phyloP scores from a whole-genome alignment of 2,797 vertebrate species.

The Crax fasciolata region DNA sequence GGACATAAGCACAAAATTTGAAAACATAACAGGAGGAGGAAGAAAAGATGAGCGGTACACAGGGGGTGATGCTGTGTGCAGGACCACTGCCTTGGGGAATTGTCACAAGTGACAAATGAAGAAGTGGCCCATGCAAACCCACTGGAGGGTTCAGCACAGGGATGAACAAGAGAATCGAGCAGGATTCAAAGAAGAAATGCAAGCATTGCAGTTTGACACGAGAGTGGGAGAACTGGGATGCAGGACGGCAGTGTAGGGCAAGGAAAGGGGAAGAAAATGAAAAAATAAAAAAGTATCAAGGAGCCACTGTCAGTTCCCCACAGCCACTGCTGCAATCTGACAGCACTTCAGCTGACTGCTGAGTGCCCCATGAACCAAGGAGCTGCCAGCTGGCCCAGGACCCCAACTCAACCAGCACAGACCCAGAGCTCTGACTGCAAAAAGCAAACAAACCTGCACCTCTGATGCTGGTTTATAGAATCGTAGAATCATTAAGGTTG shows the following conservation, averaged over 20 bases:
- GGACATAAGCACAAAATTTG: not conserved
- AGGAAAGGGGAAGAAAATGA: not conserved
- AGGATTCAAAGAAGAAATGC: not conserved
- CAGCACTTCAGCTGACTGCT: not conserved
- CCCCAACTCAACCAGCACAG: not conserved
- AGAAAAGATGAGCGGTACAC: not conserved
- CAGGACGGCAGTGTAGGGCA: not conserved
- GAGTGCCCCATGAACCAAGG: not conserved
- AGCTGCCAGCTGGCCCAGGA: conserved; percentile 10
- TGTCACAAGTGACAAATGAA: not conserved
- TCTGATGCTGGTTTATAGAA: not conserved
- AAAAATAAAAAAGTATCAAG: not conserved
- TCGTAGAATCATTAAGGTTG: too few species aligned
- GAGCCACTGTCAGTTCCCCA: not conserved
- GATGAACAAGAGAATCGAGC: not conserved
- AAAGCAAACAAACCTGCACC: conserved; percentile 15
- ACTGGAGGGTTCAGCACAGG: not conserved
- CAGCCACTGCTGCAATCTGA: not conserved
- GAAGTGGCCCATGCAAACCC: not conserved
- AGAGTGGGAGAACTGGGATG: not conserved
- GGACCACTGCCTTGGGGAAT: not conserved
- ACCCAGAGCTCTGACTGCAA: not conserved
- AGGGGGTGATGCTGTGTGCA: not conserved
- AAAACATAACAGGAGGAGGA: not conserved
- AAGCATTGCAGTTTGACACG: not conserved